phyloP scores from a whole-genome alignment of 1,140 invertebrate genomes.

The Phymastichus coffea region DNA sequence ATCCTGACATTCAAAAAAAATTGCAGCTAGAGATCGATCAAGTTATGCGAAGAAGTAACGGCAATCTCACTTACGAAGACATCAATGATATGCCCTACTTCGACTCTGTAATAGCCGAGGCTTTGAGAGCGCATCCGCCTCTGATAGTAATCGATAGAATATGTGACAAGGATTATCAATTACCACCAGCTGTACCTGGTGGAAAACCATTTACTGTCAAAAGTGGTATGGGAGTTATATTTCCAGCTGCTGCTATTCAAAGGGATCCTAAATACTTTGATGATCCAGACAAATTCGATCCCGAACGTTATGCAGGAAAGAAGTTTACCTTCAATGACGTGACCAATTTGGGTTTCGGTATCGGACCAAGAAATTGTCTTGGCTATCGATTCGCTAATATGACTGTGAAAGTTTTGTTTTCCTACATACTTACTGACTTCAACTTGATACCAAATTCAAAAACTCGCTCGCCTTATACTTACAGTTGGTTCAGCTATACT shows the following conservation, averaged over 20 bases:
- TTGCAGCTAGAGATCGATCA: conserved; percentile 60
- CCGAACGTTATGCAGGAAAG: conserved; percentile 52
- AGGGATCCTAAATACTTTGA: conserved; percentile 52
- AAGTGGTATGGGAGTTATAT: conserved; percentile 27
- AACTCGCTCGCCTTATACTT: conserved; percentile 19
- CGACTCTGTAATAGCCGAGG: conserved; percentile 56
- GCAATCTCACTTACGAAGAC: conserved; percentile 45
- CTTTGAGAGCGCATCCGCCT: conserved; percentile 59
- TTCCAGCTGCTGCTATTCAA: conserved; percentile 54
- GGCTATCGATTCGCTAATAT: conserved; percentile 55
- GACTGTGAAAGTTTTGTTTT: conserved; percentile 48
- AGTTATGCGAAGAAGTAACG: conserved; percentile 29
- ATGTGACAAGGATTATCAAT: conserved; percentile 40
- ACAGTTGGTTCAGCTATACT: not conserved
- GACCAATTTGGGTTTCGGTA: conserved; percentile 30
- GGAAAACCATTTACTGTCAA: conserved; percentile 51
- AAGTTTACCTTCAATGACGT: conserved; percentile 38
- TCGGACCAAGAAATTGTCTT: conserved; percentile 36
- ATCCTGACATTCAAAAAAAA: conserved; percentile 62
- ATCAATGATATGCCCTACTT: conserved; percentile 53
- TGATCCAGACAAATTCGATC: conserved; percentile 58
- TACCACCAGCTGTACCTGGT: conserved; percentile 22
- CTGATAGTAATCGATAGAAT: conserved; percentile 51
- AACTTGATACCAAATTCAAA: conserved; percentile 27
- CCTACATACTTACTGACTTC: conserved; percentile 32